These are phyloP conservation scores for Spilosoma lubricipeda DNA, from an alignment of 2,888 invertebrate species.

Conservation along the genomic window DNA sequence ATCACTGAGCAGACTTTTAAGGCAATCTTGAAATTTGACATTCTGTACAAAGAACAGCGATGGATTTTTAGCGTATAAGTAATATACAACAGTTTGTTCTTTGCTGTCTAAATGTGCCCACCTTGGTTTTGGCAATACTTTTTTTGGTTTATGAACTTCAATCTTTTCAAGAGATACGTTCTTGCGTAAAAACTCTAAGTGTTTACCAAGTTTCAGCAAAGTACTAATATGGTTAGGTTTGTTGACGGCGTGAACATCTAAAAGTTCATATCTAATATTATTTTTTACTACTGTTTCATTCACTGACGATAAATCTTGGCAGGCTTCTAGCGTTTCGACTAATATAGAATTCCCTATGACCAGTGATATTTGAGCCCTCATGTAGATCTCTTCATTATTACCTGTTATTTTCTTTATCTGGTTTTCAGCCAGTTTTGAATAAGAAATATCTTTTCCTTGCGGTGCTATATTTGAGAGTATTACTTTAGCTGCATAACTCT, in stretches of 20 bases:
- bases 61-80: conserved; percentile 77
- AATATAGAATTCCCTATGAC: conserved; percentile 88
- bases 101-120: conserved; percentile 84
- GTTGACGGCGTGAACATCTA: conserved; percentile 70
- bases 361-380: conserved; percentile 82
- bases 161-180: conserved; percentile 36
- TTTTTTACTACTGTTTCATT: conserved; percentile 83
- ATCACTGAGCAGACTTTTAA: conserved; percentile 70
- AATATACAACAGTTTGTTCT: conserved; percentile 72
- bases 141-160: conserved; percentile 43
- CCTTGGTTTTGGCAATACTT: conserved; percentile 48
- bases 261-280: conserved; percentile 84
- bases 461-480: conserved; percentile 73
- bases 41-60: conserved; percentile 82
- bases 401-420: conserved; percentile 65
- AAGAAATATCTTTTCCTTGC: conserved; percentile 75
- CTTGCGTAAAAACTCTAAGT: conserved; percentile 43
- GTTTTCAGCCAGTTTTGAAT: conserved; percentile 68
- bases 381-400: conserved; percentile 66
- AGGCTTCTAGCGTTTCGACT: conserved; percentile 87
- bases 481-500: conserved; percentile 75
- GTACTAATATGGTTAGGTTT: conserved; percentile 81
- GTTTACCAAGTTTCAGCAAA: conserved; percentile 78
- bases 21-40: conserved; percentile 76
- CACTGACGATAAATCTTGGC: conserved; percentile 81